Percentiles rank a stretch among this genome's conserved stretches.
phyloP scores from a whole-genome alignment of 2,113 vertebrate genomes.

The Oncorhynchus gorbuscha region DNA sequence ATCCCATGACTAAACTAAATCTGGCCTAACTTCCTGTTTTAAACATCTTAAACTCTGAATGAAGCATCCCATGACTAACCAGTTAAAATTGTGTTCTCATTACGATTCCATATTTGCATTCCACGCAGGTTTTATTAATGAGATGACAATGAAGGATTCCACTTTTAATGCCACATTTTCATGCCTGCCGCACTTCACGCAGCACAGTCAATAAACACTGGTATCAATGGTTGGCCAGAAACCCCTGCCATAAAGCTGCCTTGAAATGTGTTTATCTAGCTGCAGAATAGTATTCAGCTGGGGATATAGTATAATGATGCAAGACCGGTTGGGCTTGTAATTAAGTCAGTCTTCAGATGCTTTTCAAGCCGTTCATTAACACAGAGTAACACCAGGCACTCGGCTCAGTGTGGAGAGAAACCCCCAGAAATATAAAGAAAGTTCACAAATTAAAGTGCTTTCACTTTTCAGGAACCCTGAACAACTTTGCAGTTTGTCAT shows the following conservation, averaged over 20 bases:
- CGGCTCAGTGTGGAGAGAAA: conserved; percentile 64
- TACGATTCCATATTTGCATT: conserved; percentile 72
- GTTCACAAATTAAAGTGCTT: conserved; percentile 48
- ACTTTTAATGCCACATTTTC: conserved; percentile 77
- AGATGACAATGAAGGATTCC: conserved; percentile 85
- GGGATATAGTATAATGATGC: conserved; percentile 72
- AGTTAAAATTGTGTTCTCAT: conserved; percentile 54
- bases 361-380: conserved; percentile 78
- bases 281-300: conserved; percentile 61
- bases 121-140: conserved; percentile 70
- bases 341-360: conserved; percentile 79
- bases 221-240: conserved; percentile 76
- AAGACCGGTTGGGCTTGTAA: conserved; percentile 67
- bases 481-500: conserved; percentile 63
- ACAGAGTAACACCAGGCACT: conserved; percentile 69
- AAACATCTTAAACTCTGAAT: background rate
- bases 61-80: conserved; percentile 19
- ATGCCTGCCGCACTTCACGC: conserved; percentile 74
- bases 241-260: conserved; percentile 70
- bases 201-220: conserved; percentile 78
- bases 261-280: conserved; percentile 77
- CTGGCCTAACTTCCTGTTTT: background rate
- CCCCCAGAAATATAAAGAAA: conserved; percentile 64
- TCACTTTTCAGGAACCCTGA: conserved; percentile 37
- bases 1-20: background rate